These are phyloP conservation scores for Vimba vimba DNA, from an alignment of 2,113 vertebrate species.

Conservation along the genomic window DNA sequence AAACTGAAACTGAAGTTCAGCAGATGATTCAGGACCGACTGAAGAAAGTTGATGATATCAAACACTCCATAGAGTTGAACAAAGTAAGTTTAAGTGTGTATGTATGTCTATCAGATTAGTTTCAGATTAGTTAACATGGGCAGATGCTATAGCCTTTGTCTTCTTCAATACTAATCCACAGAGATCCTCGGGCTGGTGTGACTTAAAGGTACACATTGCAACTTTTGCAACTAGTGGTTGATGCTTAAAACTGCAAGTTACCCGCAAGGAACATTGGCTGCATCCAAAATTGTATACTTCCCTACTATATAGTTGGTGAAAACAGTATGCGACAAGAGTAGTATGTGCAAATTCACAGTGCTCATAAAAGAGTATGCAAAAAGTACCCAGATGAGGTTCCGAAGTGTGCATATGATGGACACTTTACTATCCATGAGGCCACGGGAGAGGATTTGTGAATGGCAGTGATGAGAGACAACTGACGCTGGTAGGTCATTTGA, in stretches of 20 bases:
- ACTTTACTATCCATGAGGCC: too few relatives aligned
- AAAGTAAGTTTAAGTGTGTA: conserved; percentile 65
- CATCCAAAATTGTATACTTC: too few relatives aligned
- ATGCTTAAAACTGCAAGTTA: not conserved
- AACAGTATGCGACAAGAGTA: too few relatives aligned
- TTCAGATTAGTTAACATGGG: not conserved
- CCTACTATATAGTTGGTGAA: too few relatives aligned
- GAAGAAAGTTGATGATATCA: conserved; percentile 76
- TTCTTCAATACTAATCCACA: not conserved
- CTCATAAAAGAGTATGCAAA: too few relatives aligned
- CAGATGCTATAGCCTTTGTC: not conserved
- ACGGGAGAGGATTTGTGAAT: too few relatives aligned
- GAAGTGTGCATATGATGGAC: too few relatives aligned
- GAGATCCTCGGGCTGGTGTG: not conserved
- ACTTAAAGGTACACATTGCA: not conserved
- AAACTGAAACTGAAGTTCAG: conserved; percentile 74
- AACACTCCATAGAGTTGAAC: conserved; percentile 70
- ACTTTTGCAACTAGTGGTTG: not conserved
- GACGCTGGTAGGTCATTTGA: too few relatives aligned
- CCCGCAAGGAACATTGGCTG: too few relatives aligned
- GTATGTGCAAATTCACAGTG: too few relatives aligned
- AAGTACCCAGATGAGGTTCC: too few relatives aligned
- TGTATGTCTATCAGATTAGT: not conserved
- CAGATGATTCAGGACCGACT: conserved; percentile 78
- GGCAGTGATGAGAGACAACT: too few relatives aligned